These are phyloP conservation scores for Oreochromis aureus DNA, from an alignment of 2,113 vertebrate species.

Conservation along the genomic window DNA sequence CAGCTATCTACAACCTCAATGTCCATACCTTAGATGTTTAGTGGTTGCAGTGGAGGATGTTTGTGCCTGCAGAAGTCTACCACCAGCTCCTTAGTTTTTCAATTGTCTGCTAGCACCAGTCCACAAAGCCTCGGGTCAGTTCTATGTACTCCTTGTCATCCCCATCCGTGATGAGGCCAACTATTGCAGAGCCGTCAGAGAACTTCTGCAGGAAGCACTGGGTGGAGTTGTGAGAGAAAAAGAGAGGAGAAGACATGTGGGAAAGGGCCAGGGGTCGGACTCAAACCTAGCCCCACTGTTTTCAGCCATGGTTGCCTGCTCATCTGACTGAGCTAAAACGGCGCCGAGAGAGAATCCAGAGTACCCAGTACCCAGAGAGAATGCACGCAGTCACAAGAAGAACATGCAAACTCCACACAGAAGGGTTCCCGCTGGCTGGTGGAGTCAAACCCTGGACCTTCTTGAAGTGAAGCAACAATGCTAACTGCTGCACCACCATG, in stretches of 20 bases:
- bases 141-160: background rate
- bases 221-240: background rate
- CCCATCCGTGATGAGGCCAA: background rate
- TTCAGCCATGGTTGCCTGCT: background rate
- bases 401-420: background rate
- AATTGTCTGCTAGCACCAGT: background rate
- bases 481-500: background rate
- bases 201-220: background rate
- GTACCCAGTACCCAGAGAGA: background rate
- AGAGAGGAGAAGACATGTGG: background rate
- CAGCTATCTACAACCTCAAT: background rate
- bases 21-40: background rate
- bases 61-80: background rate
- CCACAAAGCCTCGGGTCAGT: background rate
- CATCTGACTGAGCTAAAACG: background rate
- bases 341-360: background rate
- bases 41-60: fast-evolving
- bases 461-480: background rate
- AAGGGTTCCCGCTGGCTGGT: background rate
- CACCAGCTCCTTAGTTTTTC: background rate
- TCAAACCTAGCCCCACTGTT: background rate
- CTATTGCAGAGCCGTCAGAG: background rate
- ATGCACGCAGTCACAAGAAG: background rate
- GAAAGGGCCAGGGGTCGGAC: background rate
- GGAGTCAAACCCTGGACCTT: background rate